Evolutionary conservation across 2,797 vertebrate species (phyloP).

Genomic region (Botia kubotai): DNA sequence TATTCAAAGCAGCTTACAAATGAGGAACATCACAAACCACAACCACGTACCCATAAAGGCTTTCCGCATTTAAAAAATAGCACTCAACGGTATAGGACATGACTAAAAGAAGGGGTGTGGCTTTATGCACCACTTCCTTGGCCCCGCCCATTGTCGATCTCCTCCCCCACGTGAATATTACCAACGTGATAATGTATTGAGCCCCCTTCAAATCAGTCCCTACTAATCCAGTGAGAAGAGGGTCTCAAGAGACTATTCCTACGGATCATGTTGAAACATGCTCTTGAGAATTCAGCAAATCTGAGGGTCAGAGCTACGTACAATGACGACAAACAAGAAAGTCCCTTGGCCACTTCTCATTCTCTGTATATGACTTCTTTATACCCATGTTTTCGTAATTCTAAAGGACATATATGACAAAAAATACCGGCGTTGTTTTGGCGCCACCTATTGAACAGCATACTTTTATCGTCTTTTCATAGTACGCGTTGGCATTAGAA

Average conservation of each 20-base stretch:
- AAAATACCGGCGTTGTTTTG: constrained; percentile 39
- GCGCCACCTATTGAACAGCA: constrained; percentile 53
- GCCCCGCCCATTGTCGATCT: constrained; percentile 29
- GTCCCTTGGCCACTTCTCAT: background rate
- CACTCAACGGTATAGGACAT: constrained; percentile 62
- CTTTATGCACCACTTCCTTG: constrained; percentile 47
- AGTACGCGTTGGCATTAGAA: no score
- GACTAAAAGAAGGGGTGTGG: constrained; percentile 45
- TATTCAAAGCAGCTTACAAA: background rate
- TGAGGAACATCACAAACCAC: background rate
- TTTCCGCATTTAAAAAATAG: constrained; percentile 67
- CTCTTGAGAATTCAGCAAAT: constrained; percentile 37
- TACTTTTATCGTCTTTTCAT: background rate
- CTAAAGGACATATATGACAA: background rate
- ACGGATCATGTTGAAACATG: constrained; percentile 32
- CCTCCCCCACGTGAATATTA: constrained; percentile 58
- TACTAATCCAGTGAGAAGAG: constrained; percentile 7
- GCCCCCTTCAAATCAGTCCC: constrained; percentile 15
- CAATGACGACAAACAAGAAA: constrained; percentile 2
- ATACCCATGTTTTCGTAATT: background rate
- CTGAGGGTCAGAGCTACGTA: constrained; percentile 2
- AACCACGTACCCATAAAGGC: background rate
- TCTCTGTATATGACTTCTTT: constrained; percentile 2
- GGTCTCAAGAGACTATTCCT: constrained; percentile 42
- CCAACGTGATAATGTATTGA: constrained; percentile 14